Percentiles rank a stretch among this genome's conserved stretches.
These are phyloP conservation scores for Poecilia picta DNA, from an alignment of 2,797 vertebrate genomes.

Conservation along the genomic window DNA sequence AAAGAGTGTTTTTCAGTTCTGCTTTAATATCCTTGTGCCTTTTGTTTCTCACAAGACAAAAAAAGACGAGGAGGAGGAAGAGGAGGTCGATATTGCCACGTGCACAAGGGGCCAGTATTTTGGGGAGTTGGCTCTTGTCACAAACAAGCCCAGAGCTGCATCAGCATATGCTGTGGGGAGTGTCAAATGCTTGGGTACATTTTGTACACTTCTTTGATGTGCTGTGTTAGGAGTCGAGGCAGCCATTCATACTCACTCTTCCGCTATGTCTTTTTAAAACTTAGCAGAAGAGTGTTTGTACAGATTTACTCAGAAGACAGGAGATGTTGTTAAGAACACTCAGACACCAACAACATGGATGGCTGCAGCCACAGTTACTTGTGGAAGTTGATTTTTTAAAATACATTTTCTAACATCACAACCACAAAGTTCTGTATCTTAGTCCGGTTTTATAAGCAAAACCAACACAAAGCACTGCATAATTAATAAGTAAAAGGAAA, in stretches of 20 bases:
- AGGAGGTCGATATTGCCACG: conserved; percentile 92
- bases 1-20: not conserved
- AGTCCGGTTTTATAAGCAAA: not conserved
- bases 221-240: not conserved
- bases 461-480: not conserved
- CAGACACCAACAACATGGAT: not conserved
- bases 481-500: not conserved
- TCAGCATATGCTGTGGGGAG: conserved; percentile 95
- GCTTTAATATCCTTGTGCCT: conserved; percentile 13
- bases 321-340: not conserved
- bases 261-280: not conserved
- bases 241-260: not conserved
- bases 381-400: not conserved
- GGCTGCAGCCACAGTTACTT: not conserved
- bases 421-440: not conserved
- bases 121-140: conserved; percentile 96
- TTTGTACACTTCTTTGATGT: conserved; percentile 25
- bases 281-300: not conserved
- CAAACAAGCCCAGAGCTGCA: conserved; percentile 97
- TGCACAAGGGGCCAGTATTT: conserved; percentile 97
- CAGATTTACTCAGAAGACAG: not conserved
- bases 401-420: not conserved
- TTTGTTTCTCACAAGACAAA: conserved; percentile 73
- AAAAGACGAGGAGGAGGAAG: conserved; percentile 83
- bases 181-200: conserved; percentile 96